Conservation (phyloP, 2,113 vertebrate species). For the Uria aalge region DNA sequence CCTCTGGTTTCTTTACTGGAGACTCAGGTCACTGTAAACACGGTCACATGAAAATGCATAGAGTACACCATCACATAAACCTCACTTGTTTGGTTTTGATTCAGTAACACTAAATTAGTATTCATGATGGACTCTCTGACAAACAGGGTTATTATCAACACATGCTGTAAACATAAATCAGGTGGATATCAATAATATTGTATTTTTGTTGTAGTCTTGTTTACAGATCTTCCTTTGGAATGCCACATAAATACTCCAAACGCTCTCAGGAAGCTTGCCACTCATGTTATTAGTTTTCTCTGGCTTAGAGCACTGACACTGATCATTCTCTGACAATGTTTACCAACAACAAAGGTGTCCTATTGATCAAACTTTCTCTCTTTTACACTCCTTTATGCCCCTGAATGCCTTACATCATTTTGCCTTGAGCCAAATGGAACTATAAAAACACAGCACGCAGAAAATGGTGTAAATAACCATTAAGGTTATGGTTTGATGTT, state of each 20-base stretch:
- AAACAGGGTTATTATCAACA: conserved; percentile 79
- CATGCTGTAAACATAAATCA: conserved; percentile 80
- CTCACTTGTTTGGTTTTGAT: conserved; percentile 59
- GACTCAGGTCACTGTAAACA: neutral
- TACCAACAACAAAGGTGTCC: conserved; percentile 71
- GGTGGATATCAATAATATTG: conserved; percentile 78
- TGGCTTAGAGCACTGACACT: conserved; percentile 70
- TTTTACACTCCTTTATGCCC: conserved; percentile 61
- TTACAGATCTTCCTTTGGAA: conserved; percentile 76
- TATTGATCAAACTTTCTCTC: conserved; percentile 74
- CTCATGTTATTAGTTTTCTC: conserved; percentile 75
- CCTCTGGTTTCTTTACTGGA: neutral
- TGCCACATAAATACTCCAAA: conserved; percentile 72
- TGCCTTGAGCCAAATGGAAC: conserved; percentile 68
- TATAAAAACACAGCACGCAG: conserved; percentile 6
- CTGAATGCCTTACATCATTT: conserved; percentile 58
- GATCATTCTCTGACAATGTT: conserved; percentile 75
- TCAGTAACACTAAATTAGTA: conserved; percentile 71
- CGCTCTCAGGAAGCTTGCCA: conserved; percentile 70
- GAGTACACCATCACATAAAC: conserved; percentile 33
- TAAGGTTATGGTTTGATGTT: conserved; percentile 32
- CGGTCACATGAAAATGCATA: conserved; percentile 5
- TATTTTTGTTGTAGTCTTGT: conserved; percentile 75
- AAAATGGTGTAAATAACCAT: conserved; percentile 54
- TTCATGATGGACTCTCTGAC: conserved; percentile 70